Base-by-base conservation (phyloP, 2,888 invertebrate species). In the Sicus ferrugineus region DNA sequence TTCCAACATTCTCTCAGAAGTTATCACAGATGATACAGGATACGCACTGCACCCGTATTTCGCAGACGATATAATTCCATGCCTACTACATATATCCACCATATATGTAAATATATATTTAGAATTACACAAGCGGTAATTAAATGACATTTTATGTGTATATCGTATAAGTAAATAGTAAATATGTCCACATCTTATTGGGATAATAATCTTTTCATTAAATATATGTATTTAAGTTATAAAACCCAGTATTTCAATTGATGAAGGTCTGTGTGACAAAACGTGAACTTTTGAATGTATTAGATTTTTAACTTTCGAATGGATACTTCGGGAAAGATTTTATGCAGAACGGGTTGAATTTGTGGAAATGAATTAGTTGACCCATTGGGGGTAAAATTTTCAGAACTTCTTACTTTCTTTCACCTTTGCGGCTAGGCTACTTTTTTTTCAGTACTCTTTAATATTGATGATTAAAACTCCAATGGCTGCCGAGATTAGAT, bases 1-100 rank as follows among this genome's bases (percentile, higher is more conserved):
- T 86, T 79, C 86, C 86, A 80, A 86, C 85, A 76, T 86, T 86
- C 80, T 82, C 84, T 72, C 81, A 82, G 76, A 83, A 84, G 77
- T 79, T 86, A 77, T 80, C 84, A 70, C 83, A 84, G 77, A 78
- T 86, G 64, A 81, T 85, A 75, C 84, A 84, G 76, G 86, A 86
- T 78, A 82, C 83, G 69, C 82, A 83, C 72, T 84, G 83, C 42
- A 31, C 30, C 26, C 67, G 67, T 46, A 67, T 59, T 59, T 67
- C 26, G 67, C 59, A 59, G 59, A 58, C 67, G 19, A 30, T 48
- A 58, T 67, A 67, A 67, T 67, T 67, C 67, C 67, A 59, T 16
- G 34, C 31, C 28, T 54, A 9, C n/a, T 64, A 54, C 52, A 30
- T 30, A 54, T 63, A 28, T 50, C 26, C n/a, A 28, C 28, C 11